Evolutionary conservation across 2,113 vertebrate genomes (phyloP).

Genomic region (Rhabdomys dilectus): DNA sequence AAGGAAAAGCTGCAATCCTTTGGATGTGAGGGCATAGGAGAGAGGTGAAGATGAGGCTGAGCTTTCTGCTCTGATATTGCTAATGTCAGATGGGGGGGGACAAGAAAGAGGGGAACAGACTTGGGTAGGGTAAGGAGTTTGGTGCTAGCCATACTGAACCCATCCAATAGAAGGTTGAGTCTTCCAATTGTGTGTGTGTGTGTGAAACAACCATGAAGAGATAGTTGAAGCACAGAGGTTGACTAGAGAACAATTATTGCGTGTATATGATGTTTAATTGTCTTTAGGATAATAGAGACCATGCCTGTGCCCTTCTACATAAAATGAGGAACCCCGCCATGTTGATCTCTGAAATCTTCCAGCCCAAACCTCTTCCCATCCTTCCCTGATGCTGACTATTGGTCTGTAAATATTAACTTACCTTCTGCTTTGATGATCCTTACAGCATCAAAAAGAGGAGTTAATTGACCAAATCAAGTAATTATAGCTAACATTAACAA

Average conservation of each 20-base stretch:
- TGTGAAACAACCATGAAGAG: background rate
- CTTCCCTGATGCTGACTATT: background rate
- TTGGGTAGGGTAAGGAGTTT: background rate
- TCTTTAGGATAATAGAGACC: background rate
- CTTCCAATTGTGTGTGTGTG: background rate
- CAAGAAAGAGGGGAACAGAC: background rate
- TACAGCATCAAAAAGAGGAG: background rate
- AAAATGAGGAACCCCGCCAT: background rate
- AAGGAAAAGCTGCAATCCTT: background rate
- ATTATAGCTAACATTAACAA: background rate
- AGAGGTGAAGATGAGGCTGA: background rate
- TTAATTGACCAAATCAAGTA: constrained; percentile 24
- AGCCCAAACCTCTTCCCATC: background rate
- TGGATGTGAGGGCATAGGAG: background rate
- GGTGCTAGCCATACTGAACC: background rate
- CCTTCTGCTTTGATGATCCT: background rate
- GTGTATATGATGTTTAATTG: background rate
- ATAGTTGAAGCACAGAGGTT: background rate
- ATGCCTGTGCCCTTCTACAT: background rate
- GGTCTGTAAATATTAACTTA: background rate
- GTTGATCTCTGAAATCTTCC: background rate
- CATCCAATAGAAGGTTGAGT: background rate
- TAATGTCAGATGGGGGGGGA: background rate
- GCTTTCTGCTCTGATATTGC: background rate
- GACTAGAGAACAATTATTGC: background rate